Evolutionary conservation across 1,140 invertebrate genomes (phyloP).

Genomic region (Diuraphis noxia): DNA sequence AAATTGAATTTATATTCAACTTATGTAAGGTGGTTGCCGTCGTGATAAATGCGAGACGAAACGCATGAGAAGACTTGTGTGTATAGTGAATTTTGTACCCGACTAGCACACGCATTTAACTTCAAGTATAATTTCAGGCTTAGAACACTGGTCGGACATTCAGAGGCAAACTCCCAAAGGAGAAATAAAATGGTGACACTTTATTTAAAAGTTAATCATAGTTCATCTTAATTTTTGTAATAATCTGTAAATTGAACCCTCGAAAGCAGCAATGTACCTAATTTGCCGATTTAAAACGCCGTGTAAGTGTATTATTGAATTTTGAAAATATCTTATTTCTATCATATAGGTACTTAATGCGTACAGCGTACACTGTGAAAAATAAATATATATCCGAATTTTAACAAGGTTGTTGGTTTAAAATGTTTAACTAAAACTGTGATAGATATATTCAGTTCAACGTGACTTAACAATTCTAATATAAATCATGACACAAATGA

Average conservation of each 20-base stretch:
- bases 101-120: too few species aligned
- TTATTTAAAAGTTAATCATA: too few species aligned
- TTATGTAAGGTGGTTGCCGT: too few species aligned
- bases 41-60: too few species aligned
- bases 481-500: neutral
- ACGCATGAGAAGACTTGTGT: too few species aligned
- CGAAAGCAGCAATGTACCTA: neutral
- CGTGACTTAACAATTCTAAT: neutral
- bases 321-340: neutral
- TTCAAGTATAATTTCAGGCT: too few species aligned
- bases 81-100: too few species aligned
- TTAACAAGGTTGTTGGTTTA: neutral
- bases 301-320: neutral
- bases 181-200: too few species aligned
- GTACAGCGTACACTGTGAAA: neutral
- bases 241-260: neutral
- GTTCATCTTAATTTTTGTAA: neutral
- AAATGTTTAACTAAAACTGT: neutral
- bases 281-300: neutral
- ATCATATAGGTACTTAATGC: neutral
- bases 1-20: too few species aligned
- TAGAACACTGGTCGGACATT: too few species aligned
- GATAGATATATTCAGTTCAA: neutral
- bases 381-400: neutral
- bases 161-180: too few species aligned